Percentiles rank a stretch among this genome's conserved stretches.
These are phyloP conservation scores for Parnassius smintheus DNA, from an alignment of 2,888 invertebrate species.

Conservation along the genomic window DNA sequence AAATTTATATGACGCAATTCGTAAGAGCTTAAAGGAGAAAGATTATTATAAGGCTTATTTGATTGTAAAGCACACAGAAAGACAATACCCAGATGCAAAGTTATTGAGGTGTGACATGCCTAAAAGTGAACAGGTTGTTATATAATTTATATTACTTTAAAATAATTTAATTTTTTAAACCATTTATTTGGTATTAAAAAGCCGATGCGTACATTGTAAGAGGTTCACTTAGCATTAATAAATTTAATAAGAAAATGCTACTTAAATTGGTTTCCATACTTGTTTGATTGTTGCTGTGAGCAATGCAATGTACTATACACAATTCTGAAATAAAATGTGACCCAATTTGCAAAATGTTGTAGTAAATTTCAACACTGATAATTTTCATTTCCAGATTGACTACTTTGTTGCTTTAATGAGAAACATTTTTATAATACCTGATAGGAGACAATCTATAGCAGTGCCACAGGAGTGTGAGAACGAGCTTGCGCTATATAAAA, in stretches of 20 bases:
- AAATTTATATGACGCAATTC: conserved; percentile 66
- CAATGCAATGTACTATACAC: background rate
- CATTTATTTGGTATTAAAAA: too few species aligned
- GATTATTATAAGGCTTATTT: conserved; percentile 78
- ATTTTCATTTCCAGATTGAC: conserved; percentile 53
- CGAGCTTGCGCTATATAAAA: conserved; percentile 70
- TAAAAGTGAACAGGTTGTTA: conserved; percentile 66
- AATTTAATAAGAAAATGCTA: too few species aligned
- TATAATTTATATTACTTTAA: background rate
- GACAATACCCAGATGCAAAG: conserved; percentile 71
- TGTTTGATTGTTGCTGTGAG: too few species aligned
- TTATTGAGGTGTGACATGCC: conserved; percentile 70
- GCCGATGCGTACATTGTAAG: too few species aligned
- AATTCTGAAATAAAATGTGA: too few species aligned
- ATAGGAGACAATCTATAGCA: conserved; percentile 50
- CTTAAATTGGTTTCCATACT: too few species aligned
- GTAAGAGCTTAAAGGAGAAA: conserved; percentile 65
- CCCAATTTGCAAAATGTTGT: too few species aligned
- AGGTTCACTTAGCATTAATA: too few species aligned
- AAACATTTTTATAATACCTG: conserved; percentile 68
- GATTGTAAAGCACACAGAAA: conserved; percentile 70
- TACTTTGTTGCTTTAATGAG: conserved; percentile 71
- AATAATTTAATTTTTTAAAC: too few species aligned
- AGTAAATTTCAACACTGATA: background rate
- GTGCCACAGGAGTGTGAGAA: conserved; percentile 68